Base-by-base conservation (phyloP, 2,888 invertebrate genomes). In the Hydropsyche betteni region DNA sequence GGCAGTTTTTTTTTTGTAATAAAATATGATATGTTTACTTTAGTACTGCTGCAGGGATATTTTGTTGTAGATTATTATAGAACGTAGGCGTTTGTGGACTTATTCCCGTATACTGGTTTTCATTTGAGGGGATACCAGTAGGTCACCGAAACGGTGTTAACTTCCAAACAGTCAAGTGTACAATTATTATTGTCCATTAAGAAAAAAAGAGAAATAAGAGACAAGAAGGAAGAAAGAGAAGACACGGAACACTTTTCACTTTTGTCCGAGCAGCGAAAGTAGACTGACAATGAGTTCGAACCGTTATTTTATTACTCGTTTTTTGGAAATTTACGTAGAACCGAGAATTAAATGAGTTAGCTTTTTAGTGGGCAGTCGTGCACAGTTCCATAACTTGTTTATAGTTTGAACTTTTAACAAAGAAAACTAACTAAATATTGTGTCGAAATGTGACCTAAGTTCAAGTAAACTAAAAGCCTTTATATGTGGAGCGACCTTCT, bases 191-290 rank as follows among this genome's bases (percentile, higher is more conserved):
- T 68, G 58, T 58, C 58, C 36, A 34, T 44, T 50, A 5, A 16
- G 33, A 10, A 69, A 44, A 69, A 69, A 55, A 55, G 12, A 16
- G 16, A 24, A n/a, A 24, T n/a, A 55, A 24, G 24, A 16, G 2
- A 14, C 55, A 24, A 14, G 24, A 44, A 44, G 44, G 44, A 44
- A 44, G 44, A 44, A 44, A 44, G 24, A 55, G 16, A 8, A 69
- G 51, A 44, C 69, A 33, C 70, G 64, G 64, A 64, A 64, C 64
- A 64, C 70, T 51, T 70, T 70, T 70, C 70, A 70, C 70, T 70
- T 70, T 70, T 70, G 64, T 64, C 36, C 12, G 10, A 70, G 16
- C 53, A 70, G 70, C 53, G 70, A 70, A 70, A 70, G 70, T 51
- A 24, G 53, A 51, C 70, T 64, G 64, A 64, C 64, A 64, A 64